Percentiles rank a stretch among this genome's conserved stretches.
Evolutionary conservation across 2,113 vertebrate genomes (phyloP).

Genomic region (Petaurus breviceps): DNA sequence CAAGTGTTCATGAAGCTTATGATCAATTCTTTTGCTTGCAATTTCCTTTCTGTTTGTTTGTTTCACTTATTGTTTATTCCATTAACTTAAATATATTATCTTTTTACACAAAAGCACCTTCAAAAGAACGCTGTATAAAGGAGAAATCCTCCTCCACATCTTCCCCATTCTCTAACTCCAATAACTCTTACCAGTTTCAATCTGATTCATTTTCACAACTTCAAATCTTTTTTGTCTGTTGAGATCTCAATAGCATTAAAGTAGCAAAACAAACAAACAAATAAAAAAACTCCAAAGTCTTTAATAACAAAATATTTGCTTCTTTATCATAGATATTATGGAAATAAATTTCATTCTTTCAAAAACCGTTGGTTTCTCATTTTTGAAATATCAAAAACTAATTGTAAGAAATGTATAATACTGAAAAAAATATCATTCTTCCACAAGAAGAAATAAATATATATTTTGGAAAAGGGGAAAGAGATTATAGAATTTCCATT

Average conservation of each 20-base stretch:
- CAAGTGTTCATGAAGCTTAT: not conserved
- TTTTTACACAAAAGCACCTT: not conserved
- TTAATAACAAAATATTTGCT: not conserved
- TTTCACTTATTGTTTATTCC: not conserved
- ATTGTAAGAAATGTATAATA: not conserved
- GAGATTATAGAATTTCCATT: not conserved
- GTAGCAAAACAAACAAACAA: too few species aligned
- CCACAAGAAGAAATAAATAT: not conserved
- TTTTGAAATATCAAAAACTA: not conserved
- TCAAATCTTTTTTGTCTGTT: not conserved
- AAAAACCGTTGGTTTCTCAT: not conserved
- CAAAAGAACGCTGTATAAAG: not conserved
- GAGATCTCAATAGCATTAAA: not conserved
- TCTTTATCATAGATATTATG: not conserved
- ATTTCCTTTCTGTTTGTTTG: not conserved
- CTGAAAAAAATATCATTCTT: not conserved
- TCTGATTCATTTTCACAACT: not conserved
- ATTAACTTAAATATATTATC: not conserved
- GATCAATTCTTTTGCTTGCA: not conserved
- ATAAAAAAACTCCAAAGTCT: not conserved
- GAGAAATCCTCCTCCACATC: not conserved
- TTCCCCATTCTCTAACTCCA: too few species aligned
- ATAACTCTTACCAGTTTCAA: not conserved
- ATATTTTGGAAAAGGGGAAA: not conserved
- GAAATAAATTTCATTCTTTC: not conserved